Evolutionary conservation across 1,140 invertebrate genomes (phyloP), one percentile per base, ranked within the genome.

Genomic region (Drosophila hydei): DNA sequence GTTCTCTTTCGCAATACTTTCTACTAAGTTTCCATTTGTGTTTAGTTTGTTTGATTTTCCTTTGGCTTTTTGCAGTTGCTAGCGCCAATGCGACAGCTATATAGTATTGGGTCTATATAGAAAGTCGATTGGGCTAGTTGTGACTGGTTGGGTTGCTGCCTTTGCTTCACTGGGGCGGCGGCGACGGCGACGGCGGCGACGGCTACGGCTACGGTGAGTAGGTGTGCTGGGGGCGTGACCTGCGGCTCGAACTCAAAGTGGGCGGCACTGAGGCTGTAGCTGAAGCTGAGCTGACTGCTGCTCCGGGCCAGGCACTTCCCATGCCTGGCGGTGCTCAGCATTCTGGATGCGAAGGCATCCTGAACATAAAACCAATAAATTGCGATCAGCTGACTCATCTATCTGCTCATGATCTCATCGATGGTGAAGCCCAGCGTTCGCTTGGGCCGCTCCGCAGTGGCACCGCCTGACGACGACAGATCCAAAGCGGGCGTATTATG

Each of bases 401-500:
- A 96, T 92, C 95, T 94, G 90, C 94, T 95, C 95, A 96, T 96
- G 45, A 96, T 96, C 77, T 96, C 96, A 75, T 96, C 96, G 91
- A 96, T 96, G 72, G 94, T 95, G 92, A 96, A 96, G 1, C 96
- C 96, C 65, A 96, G 91, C n/a, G 93, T 92, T 71, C 92, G 92
- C 74, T 94, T 94, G 25, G 90, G 90, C 11, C 77, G 79, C 48
- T 88, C 70, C 18, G 50, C 21, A 3, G 73, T 64, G 19, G 47
- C 42, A 0, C 56, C 47, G n/a, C 58, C 56, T 0, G 71, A 69
- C 6, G 89, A 77, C 38, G 63, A 93, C 68, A 79, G 92, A 92
- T 75, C 93, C 91, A 91, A 59, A 19, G 79, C 78, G 33, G 87
- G 84, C 33, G 76, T 50, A 23, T 9, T 50, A 4, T 50, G 23